Base-by-base conservation (phyloP, 2,797 vertebrate genomes). In the Molossus alvarezi region DNA sequence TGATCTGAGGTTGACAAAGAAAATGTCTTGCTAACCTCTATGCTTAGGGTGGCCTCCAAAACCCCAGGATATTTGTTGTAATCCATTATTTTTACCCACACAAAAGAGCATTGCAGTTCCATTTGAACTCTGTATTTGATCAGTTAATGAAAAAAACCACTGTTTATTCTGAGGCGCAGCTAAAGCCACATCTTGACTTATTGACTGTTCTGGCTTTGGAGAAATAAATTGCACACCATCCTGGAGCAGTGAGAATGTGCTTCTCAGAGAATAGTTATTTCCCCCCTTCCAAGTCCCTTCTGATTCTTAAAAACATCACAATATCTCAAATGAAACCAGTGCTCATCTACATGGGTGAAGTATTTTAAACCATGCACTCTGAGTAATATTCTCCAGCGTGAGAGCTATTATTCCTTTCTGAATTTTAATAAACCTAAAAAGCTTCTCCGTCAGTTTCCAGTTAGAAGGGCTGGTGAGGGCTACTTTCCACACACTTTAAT, bases 111-210 rank as follows among this genome's bases (percentile, higher is more conserved):
- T 9, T 65, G 53, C 62, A 77, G 85, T 86, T 91, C 55, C 69
- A 93, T 95, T 88, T 97, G 90, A 97, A 93, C 91, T 97, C 85
- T 88, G 55, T 96, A 86, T 96, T 97, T 97, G 93, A 94, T 96
- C 80, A 93, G 91, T 92, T 97, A 97, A 97, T 96, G 94, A 97
- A 97, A 96, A 97, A 97, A 96, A n/a, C 17, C 60, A 80, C 80
- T 94, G 90, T 97, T 96, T 95, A 96, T 94, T 95, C n/a, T 86
- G 94, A 97, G 81, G 95, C 4, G 0, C 81, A 90, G 64, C 80
- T 82, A 88, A 97, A 97, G 93, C 87, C 91, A 85, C 92, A 86
- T 91, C 93, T 94, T 97, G 92, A 97, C 94, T 94, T 97, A 96
- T 92, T 97, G 94, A 96, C 93, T 88, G n/a, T n/a, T 95, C 37